A percentile compares a stretch with the other conserved stretches of the same genome.
These are phyloP conservation scores for Australoheros facetus DNA, from an alignment of 2,797 vertebrate species.

Conservation along the genomic window DNA sequence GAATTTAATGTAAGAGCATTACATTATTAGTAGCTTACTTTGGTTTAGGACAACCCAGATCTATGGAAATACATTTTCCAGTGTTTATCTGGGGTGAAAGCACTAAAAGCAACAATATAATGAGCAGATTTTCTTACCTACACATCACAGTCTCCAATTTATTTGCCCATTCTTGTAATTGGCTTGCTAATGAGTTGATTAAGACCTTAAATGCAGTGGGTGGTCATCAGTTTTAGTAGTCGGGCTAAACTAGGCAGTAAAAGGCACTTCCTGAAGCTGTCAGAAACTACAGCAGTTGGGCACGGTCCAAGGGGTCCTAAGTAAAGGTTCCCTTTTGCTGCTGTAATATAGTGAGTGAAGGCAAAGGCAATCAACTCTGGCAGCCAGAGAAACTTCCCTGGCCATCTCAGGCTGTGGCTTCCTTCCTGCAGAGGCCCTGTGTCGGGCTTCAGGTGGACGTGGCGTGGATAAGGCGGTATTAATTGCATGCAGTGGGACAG, in stretches of 20 bases:
- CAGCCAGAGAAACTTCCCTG: conserved; percentile 45
- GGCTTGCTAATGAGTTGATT: conserved; percentile 66
- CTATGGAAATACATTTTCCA: conserved; percentile 1
- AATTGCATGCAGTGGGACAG: conserved; percentile 74
- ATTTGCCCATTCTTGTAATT: conserved; percentile 65
- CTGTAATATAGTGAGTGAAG: conserved; percentile 53
- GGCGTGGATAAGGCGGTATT: conserved; percentile 55
- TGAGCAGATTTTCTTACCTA: conserved; percentile 34
- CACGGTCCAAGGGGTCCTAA: conserved; percentile 47
- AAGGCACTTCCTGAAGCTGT: conserved; percentile 56
- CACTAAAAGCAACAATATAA: conserved; percentile 42
- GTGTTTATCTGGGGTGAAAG: conserved; percentile 13
- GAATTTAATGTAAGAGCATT: not conserved
- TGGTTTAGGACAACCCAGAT: not conserved
- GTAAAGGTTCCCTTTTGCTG: conserved; percentile 57
- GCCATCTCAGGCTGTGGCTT: conserved; percentile 27
- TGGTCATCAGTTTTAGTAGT: conserved; percentile 36
- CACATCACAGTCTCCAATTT: conserved; percentile 44
- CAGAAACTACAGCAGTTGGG: conserved; percentile 48
- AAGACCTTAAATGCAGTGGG: conserved; percentile 41
- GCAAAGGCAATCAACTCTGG: conserved; percentile 56
- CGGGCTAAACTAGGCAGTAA: conserved; percentile 35
- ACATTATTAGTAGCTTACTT: not conserved
- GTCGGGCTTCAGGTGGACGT: conserved; percentile 31
- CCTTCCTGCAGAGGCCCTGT: conserved; percentile 11